Evolutionary conservation across 37 sponge, comb jelly and placozoan genomes (phyloP), one percentile per base, ranked within the genome.

Genomic region (Theonella swinhoei): DNA sequence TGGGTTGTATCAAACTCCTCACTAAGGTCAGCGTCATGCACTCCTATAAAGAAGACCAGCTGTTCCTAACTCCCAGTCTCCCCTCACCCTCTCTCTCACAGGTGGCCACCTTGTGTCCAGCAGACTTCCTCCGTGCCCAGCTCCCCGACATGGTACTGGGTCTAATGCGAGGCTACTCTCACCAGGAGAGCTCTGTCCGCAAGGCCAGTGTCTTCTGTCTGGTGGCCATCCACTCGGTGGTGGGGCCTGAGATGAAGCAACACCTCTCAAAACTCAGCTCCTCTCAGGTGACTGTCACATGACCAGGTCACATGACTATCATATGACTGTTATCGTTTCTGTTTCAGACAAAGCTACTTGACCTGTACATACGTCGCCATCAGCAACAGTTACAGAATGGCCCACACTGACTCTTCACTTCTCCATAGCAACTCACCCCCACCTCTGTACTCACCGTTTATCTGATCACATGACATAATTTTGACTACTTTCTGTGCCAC

Each of bases 181-280:
- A 96, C 66, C 71, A 59, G 28, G 96, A 91, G 66, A 96, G 96
- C 62, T 88, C 78, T 59, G 89, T 96, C 8, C 62, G 96, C 0
- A 96, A 96, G 78, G 91, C 87, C 8, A 91, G 96, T 73, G 96
- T 96, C n/a, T 96, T 96, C 89, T 96, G 96, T 75, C 60, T 96
- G 60, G 96, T 96, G 32, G 87, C 91, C 58, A 39, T 96, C 7
- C 92, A 96, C 62, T 34, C 77, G 47, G 87, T 89, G 0, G 92
- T 96, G 3, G 91, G 89, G 23, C 92, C 90, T n/a, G 62, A 82
- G n/a, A 41, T 93, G 26, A 83, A 63, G 69, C 75, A 88, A 37
- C 80, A 91, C 70, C 89, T 93, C 68, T 34, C 62, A 0, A 87
- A 54, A 40, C 87, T 96, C 29, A 88, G 93, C 35, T 79, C 89